Conservation (phyloP, 2,113 vertebrate genomes). For the Paradoxurus hermaphroditus region DNA sequence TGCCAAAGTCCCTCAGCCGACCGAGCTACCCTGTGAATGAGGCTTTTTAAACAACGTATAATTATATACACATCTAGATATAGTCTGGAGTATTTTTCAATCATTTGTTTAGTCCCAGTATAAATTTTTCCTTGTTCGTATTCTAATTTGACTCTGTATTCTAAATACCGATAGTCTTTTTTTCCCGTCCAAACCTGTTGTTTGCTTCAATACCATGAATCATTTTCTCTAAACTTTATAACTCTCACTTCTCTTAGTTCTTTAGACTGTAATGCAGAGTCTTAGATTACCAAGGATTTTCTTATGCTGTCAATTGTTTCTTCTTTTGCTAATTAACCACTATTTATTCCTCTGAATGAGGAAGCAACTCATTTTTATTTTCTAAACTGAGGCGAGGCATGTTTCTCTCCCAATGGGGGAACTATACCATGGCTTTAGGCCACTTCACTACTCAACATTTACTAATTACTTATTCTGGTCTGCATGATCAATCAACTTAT, state of each 20-base stretch:
- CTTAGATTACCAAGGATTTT: neutral
- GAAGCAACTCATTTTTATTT: neutral
- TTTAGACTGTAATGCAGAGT: neutral
- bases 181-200: too few species aligned
- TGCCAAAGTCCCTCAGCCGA: too few species aligned
- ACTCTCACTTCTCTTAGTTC: neutral
- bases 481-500: neutral
- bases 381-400: neutral
- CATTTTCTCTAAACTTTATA: neutral
- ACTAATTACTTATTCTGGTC: neutral
- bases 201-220: neutral
- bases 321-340: neutral
- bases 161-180: neutral
- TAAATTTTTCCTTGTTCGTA: neutral
- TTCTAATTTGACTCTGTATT: neutral
- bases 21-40: too few species aligned
- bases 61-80: neutral
- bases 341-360: neutral
- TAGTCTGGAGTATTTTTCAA: neutral
- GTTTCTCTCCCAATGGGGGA: neutral
- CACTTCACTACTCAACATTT: neutral
- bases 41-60: neutral
- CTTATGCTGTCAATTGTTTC: neutral
- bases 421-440: neutral
- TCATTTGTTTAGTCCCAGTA: neutral